phyloP scores from a whole-genome alignment of 2,888 invertebrate genomes.

The Philereme vetulata region DNA sequence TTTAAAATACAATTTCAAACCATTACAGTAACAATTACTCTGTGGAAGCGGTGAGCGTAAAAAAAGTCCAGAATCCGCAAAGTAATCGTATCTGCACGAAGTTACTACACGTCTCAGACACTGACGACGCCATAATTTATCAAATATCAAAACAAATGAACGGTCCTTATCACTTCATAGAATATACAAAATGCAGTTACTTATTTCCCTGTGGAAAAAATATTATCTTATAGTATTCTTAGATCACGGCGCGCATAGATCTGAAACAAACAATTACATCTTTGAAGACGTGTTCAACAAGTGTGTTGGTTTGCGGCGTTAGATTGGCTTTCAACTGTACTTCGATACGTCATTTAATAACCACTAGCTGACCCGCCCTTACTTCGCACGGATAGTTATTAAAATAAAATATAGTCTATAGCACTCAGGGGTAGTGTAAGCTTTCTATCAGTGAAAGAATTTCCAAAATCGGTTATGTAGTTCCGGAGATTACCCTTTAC shows the following conservation, averaged over 20 bases:
- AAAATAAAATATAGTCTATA: too few species aligned
- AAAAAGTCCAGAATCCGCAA: constrained; percentile 79
- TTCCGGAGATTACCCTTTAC: too few species aligned
- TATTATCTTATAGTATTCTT: constrained; percentile 84
- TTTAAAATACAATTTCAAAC: constrained; percentile 73
- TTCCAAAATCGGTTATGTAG: too few species aligned
- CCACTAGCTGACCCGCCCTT: too few species aligned
- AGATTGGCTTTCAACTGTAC: not conserved
- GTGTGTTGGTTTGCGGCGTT: not conserved
- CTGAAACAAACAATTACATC: constrained; percentile 63
- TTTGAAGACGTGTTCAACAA: constrained; percentile 11
- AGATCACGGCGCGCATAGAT: constrained; percentile 83
- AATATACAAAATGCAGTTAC: constrained; percentile 85
- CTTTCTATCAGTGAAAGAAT: too few species aligned
- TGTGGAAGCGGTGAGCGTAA: constrained; percentile 82
- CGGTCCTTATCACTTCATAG: constrained; percentile 84
- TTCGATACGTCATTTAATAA: too few species aligned
- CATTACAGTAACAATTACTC: constrained; percentile 77
- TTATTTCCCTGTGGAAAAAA: constrained; percentile 85
- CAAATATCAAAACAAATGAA: constrained; percentile 83
- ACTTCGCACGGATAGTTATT: too few species aligned
- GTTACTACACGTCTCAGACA: constrained; percentile 77
- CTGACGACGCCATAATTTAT: constrained; percentile 79
- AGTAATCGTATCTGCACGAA: constrained; percentile 76
- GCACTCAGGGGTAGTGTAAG: too few species aligned